These are phyloP conservation scores for Spicauda simplicius DNA, from an alignment of 2,888 invertebrate species.

Conservation along the genomic window DNA sequence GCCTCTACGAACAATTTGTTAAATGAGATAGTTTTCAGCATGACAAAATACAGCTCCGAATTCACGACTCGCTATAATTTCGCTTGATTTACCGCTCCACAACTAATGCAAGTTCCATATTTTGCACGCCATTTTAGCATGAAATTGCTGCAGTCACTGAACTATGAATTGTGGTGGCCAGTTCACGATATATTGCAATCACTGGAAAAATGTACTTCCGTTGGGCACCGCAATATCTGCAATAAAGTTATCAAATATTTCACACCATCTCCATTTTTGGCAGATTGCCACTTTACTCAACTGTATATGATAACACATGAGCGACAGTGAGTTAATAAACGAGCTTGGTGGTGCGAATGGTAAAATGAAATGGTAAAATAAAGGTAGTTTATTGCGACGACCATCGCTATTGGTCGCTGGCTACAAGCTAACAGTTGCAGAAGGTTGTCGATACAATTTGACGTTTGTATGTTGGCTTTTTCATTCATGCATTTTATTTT, in stretches of 20 bases:
- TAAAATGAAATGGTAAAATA: too few relatives aligned
- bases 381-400: too few relatives aligned
- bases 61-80: constrained; percentile 63
- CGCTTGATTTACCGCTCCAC: constrained; percentile 63
- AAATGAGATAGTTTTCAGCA: constrained; percentile 65
- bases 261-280: constrained; percentile 52
- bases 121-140: constrained; percentile 64
- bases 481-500: not conserved
- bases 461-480: too few relatives aligned
- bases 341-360: too few relatives aligned
- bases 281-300: constrained; percentile 59
- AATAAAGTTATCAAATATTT: constrained; percentile 45
- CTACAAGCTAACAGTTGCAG: too few relatives aligned
- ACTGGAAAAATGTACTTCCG: constrained; percentile 52
- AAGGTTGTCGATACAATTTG: too few relatives aligned
- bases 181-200: constrained; percentile 46
- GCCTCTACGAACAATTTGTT: constrained; percentile 27
- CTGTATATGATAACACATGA: constrained; percentile 48
- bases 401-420: too few relatives aligned
- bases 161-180: constrained; percentile 50
- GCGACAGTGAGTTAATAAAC: too few relatives aligned
- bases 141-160: constrained; percentile 52
- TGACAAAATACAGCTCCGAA: constrained; percentile 60
- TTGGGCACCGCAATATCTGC: constrained; percentile 46
- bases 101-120: constrained; percentile 58